phyloP scores from a whole-genome alignment of 2,113 vertebrate genomes.

The Dromas ardeola region DNA sequence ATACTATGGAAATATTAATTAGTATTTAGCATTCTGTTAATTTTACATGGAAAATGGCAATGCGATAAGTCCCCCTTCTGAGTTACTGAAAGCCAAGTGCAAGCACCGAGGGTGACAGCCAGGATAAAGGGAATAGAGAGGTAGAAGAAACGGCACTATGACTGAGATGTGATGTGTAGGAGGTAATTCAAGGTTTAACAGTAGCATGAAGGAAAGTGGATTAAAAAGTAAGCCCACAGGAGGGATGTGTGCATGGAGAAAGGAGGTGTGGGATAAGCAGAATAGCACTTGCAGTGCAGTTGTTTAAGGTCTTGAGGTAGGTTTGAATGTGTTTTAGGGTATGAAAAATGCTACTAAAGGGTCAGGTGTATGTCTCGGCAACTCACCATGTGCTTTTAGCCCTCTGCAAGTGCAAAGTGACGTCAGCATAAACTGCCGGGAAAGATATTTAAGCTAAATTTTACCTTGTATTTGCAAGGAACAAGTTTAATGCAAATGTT shows the following conservation, averaged over 20 bases:
- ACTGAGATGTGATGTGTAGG: neutral
- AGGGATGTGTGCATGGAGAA: neutral
- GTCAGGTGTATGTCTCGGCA: neutral
- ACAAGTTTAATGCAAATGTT: neutral
- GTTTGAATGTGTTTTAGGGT: neutral
- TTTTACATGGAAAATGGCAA: neutral
- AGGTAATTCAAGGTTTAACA: neutral
- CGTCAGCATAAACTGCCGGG: neutral
- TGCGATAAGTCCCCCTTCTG: neutral
- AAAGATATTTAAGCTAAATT: neutral
- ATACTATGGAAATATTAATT: neutral
- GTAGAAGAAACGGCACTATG: neutral
- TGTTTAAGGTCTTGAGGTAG: neutral
- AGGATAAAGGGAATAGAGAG: neutral
- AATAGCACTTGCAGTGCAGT: neutral
- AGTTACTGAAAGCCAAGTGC: neutral
- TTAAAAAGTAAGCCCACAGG: neutral
- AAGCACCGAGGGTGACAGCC: neutral
- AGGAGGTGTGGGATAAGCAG: neutral
- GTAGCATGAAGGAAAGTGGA: neutral
- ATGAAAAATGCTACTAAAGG: neutral
- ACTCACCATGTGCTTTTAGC: neutral
- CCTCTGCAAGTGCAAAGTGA: neutral
- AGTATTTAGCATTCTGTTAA: neutral
- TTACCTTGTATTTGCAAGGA: neutral